These are phyloP conservation scores for Porites evermanni DNA, from an alignment of 92 coral and sea anemone genomes.

Conservation along the genomic window DNA sequence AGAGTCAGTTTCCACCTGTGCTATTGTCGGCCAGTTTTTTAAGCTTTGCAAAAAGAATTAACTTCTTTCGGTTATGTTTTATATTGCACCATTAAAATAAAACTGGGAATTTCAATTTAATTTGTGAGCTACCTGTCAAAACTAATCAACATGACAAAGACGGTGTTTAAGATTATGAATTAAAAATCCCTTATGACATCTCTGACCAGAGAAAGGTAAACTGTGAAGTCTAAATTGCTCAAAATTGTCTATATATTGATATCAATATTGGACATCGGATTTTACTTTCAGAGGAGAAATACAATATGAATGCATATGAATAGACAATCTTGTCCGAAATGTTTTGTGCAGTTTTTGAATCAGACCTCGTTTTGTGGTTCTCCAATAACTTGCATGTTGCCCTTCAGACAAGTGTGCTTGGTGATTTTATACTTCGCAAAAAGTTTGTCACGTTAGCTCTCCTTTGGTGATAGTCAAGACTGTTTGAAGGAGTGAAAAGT, in stretches of 20 bases:
- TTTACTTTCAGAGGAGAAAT: background rate
- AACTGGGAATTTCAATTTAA: slow-evolving; percentile 5
- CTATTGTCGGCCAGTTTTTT: background rate
- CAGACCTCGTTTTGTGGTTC: background rate
- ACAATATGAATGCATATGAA: background rate
- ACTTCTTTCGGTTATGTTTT: background rate
- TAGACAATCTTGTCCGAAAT: background rate
- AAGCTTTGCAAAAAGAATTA: background rate
- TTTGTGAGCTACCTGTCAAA: background rate
- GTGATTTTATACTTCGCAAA: too few relatives aligned
- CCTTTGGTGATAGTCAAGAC: too few relatives aligned
- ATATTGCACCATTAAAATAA: background rate
- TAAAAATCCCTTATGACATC: background rate
- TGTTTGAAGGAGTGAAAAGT: too few relatives aligned
- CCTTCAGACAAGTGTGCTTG: too few relatives aligned
- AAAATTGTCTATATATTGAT: background rate
- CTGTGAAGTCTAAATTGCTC: slow-evolving; percentile 9
- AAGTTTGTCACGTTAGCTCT: too few relatives aligned
- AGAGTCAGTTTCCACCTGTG: too few relatives aligned
- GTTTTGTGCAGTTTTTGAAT: too few relatives aligned
- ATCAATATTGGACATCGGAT: background rate
- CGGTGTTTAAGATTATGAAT: background rate
- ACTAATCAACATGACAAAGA: slow-evolving; percentile 2
- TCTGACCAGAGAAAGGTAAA: slow-evolving; percentile 6
- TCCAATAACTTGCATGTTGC: too few relatives aligned